A percentile compares a stretch with the other conserved stretches of the same genome.
Evolutionary conservation across 1,140 invertebrate species (phyloP).

Genomic region (Maniola jurtina): DNA sequence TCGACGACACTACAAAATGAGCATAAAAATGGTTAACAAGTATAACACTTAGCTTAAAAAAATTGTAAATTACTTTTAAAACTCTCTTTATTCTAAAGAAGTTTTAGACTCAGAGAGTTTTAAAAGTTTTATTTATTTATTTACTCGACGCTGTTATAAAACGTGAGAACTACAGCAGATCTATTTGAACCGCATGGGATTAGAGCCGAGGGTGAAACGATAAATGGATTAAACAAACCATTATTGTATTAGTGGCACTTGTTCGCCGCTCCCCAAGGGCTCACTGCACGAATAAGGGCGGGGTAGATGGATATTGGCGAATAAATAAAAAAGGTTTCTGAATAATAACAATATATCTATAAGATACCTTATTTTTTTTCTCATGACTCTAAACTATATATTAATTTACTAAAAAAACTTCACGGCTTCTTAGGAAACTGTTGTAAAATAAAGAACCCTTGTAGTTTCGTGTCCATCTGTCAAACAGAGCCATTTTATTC

Average conservation of each 20-base stretch:
- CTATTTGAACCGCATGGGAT: conserved; percentile 10
- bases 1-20: no score
- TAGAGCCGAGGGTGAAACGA: conserved; percentile 17
- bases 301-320: conserved; percentile 18
- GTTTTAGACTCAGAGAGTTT: no score
- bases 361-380: not conserved
- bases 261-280: conserved; percentile 25
- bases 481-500: no score
- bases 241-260: conserved; percentile 36
- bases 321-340: conserved; percentile 1
- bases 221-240: conserved; percentile 35
- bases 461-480: no score
- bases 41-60: no score
- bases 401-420: no score
- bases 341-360: not conserved
- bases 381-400: not conserved
- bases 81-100: no score
- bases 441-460: no score
- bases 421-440: no score
- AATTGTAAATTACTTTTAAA: no score
- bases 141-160: not conserved
- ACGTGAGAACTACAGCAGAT: conserved; percentile 23
- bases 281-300: not conserved
- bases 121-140: no score
- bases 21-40: no score